Evolutionary conservation across 2,888 invertebrate species (phyloP).

Genomic region (Apamea epomidion): DNA sequence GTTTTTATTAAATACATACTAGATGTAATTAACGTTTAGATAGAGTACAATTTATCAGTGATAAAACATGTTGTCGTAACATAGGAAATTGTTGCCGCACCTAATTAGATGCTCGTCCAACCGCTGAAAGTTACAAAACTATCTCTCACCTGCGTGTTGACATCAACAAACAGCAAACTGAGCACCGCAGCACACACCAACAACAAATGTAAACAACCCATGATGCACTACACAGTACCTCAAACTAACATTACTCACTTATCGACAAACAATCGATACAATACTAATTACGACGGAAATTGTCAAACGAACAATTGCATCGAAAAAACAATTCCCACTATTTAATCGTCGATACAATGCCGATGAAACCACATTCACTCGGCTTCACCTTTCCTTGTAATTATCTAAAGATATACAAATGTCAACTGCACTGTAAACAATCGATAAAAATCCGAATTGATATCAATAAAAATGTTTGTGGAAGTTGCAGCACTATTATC

Average conservation of each 20-base stretch:
- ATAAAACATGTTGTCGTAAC: background rate
- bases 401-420: slow-evolving; percentile 56
- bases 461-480: slow-evolving; percentile 20
- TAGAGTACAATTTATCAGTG: background rate
- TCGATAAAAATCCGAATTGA: slow-evolving; percentile 42
- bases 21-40: background rate
- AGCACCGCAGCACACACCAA: slow-evolving; percentile 74
- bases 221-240: slow-evolving; percentile 70
- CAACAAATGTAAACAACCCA: slow-evolving; percentile 76
- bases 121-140: slow-evolving; percentile 35
- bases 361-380: slow-evolving; percentile 62
- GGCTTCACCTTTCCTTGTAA: slow-evolving; percentile 65
- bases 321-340: slow-evolving; percentile 61
- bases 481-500: slow-evolving; percentile 39
- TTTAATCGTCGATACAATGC: slow-evolving; percentile 59
- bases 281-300: slow-evolving; percentile 55
- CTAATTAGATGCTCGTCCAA: slow-evolving; percentile 8
- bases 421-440: slow-evolving; percentile 52
- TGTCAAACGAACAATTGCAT: slow-evolving; percentile 57
- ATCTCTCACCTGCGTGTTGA: slow-evolving; percentile 75
- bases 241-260: slow-evolving; percentile 69
- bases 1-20: background rate
- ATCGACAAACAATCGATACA: slow-evolving; percentile 48
- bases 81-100: background rate
- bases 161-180: slow-evolving; percentile 70